Conservation (phyloP, 2,113 vertebrate genomes). For the Nothobranchius kuhntae region DNA sequence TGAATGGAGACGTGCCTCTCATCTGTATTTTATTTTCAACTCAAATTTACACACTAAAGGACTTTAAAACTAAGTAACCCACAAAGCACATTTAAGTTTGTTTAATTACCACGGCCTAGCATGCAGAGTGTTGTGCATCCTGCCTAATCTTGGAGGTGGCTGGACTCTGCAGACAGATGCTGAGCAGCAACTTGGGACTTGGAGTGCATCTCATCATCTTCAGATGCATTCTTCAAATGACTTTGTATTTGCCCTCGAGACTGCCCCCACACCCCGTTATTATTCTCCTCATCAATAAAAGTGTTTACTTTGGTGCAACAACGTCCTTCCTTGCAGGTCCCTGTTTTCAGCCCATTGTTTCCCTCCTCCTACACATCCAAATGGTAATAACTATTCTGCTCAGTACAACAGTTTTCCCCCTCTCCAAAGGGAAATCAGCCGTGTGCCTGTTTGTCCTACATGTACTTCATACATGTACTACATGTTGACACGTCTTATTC, state of each 20-base stretch:
- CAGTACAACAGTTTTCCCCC: conserved; percentile 46
- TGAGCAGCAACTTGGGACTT: conserved; percentile 6
- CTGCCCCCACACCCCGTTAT: conserved; percentile 61
- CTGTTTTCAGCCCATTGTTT: conserved; percentile 26
- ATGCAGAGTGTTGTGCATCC: conserved; percentile 25
- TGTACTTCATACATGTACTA: conserved; percentile 12
- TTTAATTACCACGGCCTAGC: conserved; percentile 16
- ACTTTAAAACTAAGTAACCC: conserved; percentile 40
- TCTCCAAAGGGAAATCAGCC: conserved; percentile 36
- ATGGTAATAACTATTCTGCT: conserved; percentile 68
- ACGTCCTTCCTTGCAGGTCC: conserved; percentile 11
- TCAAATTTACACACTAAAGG: conserved; percentile 24
- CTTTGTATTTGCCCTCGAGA: conserved; percentile 69
- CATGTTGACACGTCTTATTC: conserved; percentile 53
- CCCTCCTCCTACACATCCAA: conserved; percentile 45
- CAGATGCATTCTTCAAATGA: conserved; percentile 53
- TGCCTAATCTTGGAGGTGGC: conserved; percentile 22
- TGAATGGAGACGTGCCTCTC: background rate
- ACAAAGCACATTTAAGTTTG: conserved; percentile 38
- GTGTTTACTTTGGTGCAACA: conserved; percentile 60
- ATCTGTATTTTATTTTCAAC: conserved; percentile 11
- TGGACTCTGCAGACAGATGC: conserved; percentile 1
- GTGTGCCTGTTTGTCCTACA: background rate
- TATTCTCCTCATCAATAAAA: conserved; percentile 71
- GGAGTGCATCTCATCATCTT: conserved; percentile 42